Evolutionary conservation across 2,113 vertebrate species (phyloP), one percentile per base, ranked within the genome.

Genomic region (Cheilinus undulatus): DNA sequence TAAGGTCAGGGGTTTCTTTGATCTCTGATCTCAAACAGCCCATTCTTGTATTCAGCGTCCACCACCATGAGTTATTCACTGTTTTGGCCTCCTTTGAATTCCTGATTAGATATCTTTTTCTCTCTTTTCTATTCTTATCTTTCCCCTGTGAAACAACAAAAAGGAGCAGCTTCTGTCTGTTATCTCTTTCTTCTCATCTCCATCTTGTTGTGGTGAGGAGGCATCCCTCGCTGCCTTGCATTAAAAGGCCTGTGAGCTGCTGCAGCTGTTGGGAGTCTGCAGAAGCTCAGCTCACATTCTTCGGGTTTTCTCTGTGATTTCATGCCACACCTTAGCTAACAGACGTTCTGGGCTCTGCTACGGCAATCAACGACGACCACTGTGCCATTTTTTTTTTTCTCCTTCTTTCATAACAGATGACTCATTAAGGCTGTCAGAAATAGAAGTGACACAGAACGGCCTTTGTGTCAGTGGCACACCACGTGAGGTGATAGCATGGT

Each of bases 401-500:
- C n/a, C 32, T 64, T 54, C 67, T 65, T 64, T 20, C 22, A 20
- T 24, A 45, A 46, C 43, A 51, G 23, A 70, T 89, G 91, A 90
- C 73, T 91, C 90, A 91, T 90, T 88, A 82, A 61, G 38, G 53
- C 82, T 81, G 88, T 86, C 86, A 87, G 83, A 85, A 91, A 80
- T 67, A 86, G 80, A 88, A 66, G 82, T 83, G 76, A 90, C 71
- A 86, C 69, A 82, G 81, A 80, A 34, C 82, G 83, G 84, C 59
- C 85, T 86, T 87, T 85, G 76, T 89, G 80, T 83, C 71, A 72
- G 73, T 54, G 77, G 77, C 66, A 73, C 76, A 84, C 69, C 64
- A 80, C 73, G 73, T 73, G 81, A 80, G 54, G 70, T 49, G 73
- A 73, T 53, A 74, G 71, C 51, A 63, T 62, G 76, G 85, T 45